Evolutionary conservation across 92 coral and sea anemone species (phyloP).

Genomic region (Pocillopora grandis): DNA sequence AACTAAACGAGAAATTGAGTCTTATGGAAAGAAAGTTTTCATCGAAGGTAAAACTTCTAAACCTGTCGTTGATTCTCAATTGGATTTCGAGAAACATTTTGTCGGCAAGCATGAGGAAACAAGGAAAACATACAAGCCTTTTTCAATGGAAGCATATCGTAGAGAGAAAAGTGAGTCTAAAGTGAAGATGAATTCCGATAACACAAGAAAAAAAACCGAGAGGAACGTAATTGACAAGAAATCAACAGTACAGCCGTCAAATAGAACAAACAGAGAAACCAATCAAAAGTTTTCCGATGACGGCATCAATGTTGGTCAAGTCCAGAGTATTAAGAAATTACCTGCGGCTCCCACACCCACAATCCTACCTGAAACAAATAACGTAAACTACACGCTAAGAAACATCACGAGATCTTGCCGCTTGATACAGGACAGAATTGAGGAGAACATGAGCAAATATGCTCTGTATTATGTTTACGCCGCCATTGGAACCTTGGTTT

Average conservation of each 20-base stretch:
- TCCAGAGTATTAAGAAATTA: constrained; percentile 4
- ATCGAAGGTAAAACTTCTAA: no score
- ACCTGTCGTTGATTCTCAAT: background rate
- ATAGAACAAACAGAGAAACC: background rate
- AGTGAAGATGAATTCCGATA: background rate
- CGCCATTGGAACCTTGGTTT: constrained; percentile 80
- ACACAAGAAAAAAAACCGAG: background rate
- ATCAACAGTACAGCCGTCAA: background rate
- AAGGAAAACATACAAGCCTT: background rate
- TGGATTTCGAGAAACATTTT: background rate
- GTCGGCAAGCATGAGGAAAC: background rate
- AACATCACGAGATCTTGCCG: constrained; percentile 52
- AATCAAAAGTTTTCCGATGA: background rate
- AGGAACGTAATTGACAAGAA: background rate
- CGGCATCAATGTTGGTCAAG: constrained; percentile 3
- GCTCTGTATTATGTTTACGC: constrained; percentile 80
- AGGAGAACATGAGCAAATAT: constrained; percentile 75
- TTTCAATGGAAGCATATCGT: background rate
- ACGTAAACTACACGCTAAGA: constrained; percentile 35
- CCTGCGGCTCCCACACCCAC: constrained; percentile 18
- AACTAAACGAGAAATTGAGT: background rate
- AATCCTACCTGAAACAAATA: constrained; percentile 29
- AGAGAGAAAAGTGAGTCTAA: background rate
- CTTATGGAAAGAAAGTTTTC: background rate
- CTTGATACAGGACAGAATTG: constrained; percentile 51